A percentile compares a stretch with the other conserved stretches of the same genome.
These are phyloP conservation scores for Allophyes oxyacanthae DNA, from an alignment of 2,888 invertebrate species.

Conservation along the genomic window DNA sequence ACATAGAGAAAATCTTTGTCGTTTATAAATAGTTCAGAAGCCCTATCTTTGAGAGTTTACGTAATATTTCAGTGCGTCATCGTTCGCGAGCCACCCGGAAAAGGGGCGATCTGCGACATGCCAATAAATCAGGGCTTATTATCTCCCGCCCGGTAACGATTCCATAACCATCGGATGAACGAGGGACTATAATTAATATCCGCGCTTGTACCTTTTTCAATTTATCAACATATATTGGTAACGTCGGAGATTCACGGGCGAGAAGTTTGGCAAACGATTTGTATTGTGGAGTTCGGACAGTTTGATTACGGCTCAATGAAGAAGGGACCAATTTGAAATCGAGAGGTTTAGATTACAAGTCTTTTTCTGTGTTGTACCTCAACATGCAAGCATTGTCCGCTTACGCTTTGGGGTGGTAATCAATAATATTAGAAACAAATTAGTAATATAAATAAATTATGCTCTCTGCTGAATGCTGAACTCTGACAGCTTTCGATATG, in stretches of 20 bases:
- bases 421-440: too few species aligned
- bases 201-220: constrained; percentile 67
- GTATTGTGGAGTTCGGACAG: too few species aligned
- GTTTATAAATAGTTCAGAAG: constrained; percentile 23
- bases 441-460: too few species aligned
- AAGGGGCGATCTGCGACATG: constrained; percentile 49
- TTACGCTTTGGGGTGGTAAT: too few species aligned
- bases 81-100: constrained; percentile 58
- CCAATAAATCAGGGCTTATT: constrained; percentile 69
- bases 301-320: too few species aligned
- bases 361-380: too few species aligned
- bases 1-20: constrained; percentile 20
- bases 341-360: too few species aligned
- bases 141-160: constrained; percentile 58
- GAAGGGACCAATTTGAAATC: too few species aligned
- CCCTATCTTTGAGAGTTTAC: constrained; percentile 37
- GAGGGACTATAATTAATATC: constrained; percentile 70
- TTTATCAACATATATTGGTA: constrained; percentile 68
- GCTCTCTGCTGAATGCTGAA: too few species aligned
- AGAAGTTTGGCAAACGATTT: constrained; percentile 32
- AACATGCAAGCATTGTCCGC: too few species aligned
- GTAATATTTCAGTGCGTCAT: constrained; percentile 55
- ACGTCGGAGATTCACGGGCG: constrained; percentile 38
- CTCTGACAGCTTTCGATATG: too few species aligned
- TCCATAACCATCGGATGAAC: constrained; percentile 54